Percentiles rank a stretch among this genome's conserved stretches.
These are phyloP conservation scores for Tachina grossa DNA, from an alignment of 2,888 invertebrate genomes.

Conservation along the genomic window DNA sequence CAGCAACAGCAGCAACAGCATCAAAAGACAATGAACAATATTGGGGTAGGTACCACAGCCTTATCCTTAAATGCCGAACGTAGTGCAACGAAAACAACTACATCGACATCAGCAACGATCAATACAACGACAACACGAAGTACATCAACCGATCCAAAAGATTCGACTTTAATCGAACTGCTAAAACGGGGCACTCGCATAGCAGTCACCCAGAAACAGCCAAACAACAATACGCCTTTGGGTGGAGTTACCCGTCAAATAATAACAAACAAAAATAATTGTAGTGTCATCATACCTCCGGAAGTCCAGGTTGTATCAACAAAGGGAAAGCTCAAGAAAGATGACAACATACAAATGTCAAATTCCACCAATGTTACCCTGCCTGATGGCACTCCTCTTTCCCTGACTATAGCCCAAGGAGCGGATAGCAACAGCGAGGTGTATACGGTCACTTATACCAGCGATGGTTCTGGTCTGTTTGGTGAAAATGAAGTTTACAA, in stretches of 20 bases:
- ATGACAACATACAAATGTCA: slow-evolving; percentile 66
- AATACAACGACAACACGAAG: slow-evolving; percentile 78
- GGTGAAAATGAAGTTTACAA: slow-evolving; percentile 90
- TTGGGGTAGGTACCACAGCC: slow-evolving; percentile 78
- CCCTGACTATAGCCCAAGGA: slow-evolving; percentile 81
- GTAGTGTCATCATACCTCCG: slow-evolving; percentile 81
- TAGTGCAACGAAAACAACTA: slow-evolving; percentile 70
- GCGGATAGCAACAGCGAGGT: slow-evolving; percentile 83
- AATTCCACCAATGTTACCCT: slow-evolving; percentile 74
- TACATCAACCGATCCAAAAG: slow-evolving; percentile 84
- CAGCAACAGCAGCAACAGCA: slow-evolving; percentile 71
- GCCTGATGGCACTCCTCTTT: slow-evolving; percentile 80
- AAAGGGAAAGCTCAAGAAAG: slow-evolving; percentile 75
- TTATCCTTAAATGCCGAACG: slow-evolving; percentile 74
- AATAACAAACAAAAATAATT: slow-evolving; percentile 81
- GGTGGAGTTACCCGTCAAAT: slow-evolving; percentile 85
- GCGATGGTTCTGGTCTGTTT: slow-evolving; percentile 85
- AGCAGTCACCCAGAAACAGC: slow-evolving; percentile 87
- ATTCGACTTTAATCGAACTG: slow-evolving; percentile 90
- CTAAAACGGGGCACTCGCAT: slow-evolving; percentile 88
- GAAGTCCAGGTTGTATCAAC: slow-evolving; percentile 79
- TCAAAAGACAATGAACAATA: slow-evolving; percentile 77
- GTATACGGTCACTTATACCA: slow-evolving; percentile 85
- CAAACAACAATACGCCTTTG: slow-evolving; percentile 84
- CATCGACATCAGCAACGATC: slow-evolving; percentile 74